Evolutionary conservation across 2,888 invertebrate genomes (phyloP), one percentile per base, ranked within the genome.

Genomic region (Willowsia nigromaculata): DNA sequence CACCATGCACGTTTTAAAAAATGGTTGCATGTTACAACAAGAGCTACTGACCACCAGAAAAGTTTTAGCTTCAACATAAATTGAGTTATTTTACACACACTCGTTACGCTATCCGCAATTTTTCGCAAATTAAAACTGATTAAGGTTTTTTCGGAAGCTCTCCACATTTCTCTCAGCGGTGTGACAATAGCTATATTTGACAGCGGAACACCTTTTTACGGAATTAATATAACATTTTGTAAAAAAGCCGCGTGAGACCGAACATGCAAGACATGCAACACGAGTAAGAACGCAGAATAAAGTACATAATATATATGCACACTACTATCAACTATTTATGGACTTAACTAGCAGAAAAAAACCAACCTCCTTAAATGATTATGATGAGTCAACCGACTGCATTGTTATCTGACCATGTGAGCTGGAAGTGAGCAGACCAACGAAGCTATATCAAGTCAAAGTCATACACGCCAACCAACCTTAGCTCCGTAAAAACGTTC

Each of bases 341-440:
- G 13, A 62, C 5, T 1, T 62, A 62, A 62, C 27, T 30, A 62
- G 62, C 62, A 30, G 62, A 9, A 2, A 37, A 65, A 65, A 65
- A 30, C n/a, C n/a, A n/a, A n/a, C n/a, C n/a, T n/a, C n/a, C n/a
- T n/a, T n/a, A n/a, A 65, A 65, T 65, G 27, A 25, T 27, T 15
- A 33, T 33, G 7, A 11, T 59, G 59, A 59, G 27, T 59, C 59
- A 59, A 15, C 59, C 27, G 0, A 59, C 5, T 53, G 18, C 22
- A 59, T 68, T 68, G 71, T 43, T 47, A 71, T 68, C 68, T 68
- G 40, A 71, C 43, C 71, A 78, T 53, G 53, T 80, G 59, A 56
- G 56, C 59, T 80, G 80, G 80, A 80, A 80, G 18, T 80, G 56
- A 80, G 59, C 80, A 80, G 27, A 74, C 9, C 53, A 53, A 33